Evolutionary conservation across 2,113 vertebrate genomes (phyloP).

Genomic region (Syngnathus scovelli): DNA sequence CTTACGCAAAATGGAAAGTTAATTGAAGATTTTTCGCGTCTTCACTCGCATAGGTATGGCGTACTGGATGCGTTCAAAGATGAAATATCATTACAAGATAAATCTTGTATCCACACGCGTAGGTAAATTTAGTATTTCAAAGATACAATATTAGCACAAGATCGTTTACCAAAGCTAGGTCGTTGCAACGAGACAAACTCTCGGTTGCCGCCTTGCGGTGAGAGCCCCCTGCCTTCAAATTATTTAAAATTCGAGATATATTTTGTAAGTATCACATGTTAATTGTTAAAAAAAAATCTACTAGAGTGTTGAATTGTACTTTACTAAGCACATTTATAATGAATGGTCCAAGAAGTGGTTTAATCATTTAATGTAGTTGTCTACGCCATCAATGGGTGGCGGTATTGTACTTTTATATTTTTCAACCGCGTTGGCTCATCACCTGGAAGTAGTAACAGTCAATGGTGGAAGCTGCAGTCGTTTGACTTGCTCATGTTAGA

Average conservation of each 20-base stretch:
- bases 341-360: too few species aligned
- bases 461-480: background rate
- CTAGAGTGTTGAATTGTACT: too few species aligned
- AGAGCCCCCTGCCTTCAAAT: background rate
- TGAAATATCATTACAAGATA: background rate
- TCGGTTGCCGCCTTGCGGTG: background rate
- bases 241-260: background rate
- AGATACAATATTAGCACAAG: slow-evolving; percentile 9
- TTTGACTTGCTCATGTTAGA: background rate
- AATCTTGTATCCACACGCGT: background rate
- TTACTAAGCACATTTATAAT: too few species aligned
- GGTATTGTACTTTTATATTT: too few species aligned
- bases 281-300: background rate
- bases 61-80: background rate
- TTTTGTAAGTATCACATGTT: background rate
- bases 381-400: background rate
- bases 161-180: background rate
- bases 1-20: background rate
- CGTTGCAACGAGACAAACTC: background rate
- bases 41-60: background rate
- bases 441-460: slow-evolving; percentile 20
- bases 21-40: background rate
- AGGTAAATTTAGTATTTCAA: background rate
- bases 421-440: background rate
- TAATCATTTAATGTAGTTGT: background rate